phyloP scores from a whole-genome alignment of 2,888 invertebrate species.

The Drosophila anomelani region DNA sequence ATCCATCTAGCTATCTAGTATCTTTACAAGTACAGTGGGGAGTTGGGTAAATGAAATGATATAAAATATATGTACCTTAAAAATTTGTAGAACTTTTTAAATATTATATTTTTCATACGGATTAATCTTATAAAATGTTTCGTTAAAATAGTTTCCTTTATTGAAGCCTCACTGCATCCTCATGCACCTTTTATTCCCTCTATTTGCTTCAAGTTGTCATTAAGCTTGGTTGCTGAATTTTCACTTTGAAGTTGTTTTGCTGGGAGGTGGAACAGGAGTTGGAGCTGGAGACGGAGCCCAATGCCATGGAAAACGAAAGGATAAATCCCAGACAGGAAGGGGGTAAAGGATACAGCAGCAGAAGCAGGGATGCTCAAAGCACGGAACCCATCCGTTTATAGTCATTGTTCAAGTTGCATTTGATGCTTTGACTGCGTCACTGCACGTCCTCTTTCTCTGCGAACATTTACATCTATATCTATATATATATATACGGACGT shows the following conservation, averaged over 20 bases:
- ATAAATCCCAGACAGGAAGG: constrained; percentile 33
- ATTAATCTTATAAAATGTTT: too few species aligned
- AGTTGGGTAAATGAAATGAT: too few species aligned
- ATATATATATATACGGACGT: background rate
- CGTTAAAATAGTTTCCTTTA: background rate
- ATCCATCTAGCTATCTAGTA: constrained; percentile 30
- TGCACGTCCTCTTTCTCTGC: constrained; percentile 59
- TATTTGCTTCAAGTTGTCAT: constrained; percentile 66
- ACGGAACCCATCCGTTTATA: constrained; percentile 23
- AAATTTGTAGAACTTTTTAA: too few species aligned
- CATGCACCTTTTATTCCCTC: constrained; percentile 24
- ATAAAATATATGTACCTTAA: background rate
- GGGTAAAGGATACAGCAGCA: constrained; percentile 55
- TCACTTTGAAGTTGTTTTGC: constrained; percentile 42
- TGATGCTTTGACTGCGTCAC: constrained; percentile 75
- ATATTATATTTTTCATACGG: too few species aligned
- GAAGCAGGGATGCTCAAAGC: constrained; percentile 32
- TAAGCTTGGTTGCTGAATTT: constrained; percentile 59
- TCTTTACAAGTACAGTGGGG: constrained; percentile 6
- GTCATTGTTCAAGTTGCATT: constrained; percentile 61
- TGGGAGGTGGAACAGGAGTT: background rate
- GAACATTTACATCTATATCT: constrained; percentile 19
- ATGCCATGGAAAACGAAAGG: constrained; percentile 61
- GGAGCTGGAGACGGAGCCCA: constrained; percentile 29
- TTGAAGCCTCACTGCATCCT: background rate